A percentile compares a stretch with the other conserved stretches of the same genome.
phyloP scores from a whole-genome alignment of 2,113 vertebrate species.

The Seriola rivoliana region DNA sequence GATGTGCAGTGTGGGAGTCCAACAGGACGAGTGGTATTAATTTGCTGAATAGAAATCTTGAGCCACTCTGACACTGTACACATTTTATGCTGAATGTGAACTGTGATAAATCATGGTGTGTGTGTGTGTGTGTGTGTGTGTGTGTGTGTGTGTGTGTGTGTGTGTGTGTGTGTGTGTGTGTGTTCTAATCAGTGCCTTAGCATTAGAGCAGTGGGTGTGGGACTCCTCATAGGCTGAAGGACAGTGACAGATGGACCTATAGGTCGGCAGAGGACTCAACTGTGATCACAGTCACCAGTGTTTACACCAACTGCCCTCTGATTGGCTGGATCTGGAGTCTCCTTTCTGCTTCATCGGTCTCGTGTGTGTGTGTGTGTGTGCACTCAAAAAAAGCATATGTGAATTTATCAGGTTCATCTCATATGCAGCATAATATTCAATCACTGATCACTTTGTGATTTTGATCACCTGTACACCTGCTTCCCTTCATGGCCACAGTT shows the following conservation, averaged over 20 bases:
- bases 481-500: too few relatives aligned
- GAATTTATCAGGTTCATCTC: too few relatives aligned
- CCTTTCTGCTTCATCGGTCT: conserved; percentile 8
- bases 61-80: background rate
- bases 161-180: background rate
- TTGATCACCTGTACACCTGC: too few relatives aligned
- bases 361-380: background rate
- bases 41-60: too few relatives aligned
- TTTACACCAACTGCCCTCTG: conserved; percentile 4
- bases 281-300: conserved; percentile 36
- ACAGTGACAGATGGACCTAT: conserved; percentile 43
- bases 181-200: background rate
- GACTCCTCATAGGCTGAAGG: background rate
- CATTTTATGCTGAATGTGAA: background rate
- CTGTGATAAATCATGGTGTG: background rate
- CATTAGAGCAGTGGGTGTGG: background rate
- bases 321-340: conserved; percentile 36
- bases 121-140: too few relatives aligned
- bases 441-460: too few relatives aligned
- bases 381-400: too few relatives aligned
- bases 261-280: conserved; percentile 4
- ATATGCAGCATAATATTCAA: too few relatives aligned
- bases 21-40: too few relatives aligned
- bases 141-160: too few relatives aligned
- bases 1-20: too few relatives aligned